Base-by-base conservation (phyloP, 2,888 invertebrate genomes). In the Temnothorax unifasciatus region DNA sequence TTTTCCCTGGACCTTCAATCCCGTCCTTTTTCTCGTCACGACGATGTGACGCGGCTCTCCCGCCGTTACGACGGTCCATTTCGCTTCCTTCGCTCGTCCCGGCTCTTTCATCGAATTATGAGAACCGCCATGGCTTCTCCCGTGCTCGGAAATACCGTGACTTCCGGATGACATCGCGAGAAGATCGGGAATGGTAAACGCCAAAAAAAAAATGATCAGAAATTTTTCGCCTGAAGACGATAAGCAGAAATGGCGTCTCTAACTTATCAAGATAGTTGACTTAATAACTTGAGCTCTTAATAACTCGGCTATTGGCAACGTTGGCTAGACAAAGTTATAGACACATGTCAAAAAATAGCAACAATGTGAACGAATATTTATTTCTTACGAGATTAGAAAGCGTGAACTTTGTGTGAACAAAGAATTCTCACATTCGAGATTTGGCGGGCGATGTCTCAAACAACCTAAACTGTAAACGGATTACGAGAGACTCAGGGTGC, bases 31-130 rank as follows among this genome's bases (percentile, higher is more conserved):
- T 69, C 68, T 69, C 52, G n/a, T 69, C 71, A 81, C 73, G 13
- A 34, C 47, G 38, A 38, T 38, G 59, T 71, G 79, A 81, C 79
- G 59, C 59, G 59, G 21, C 44, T 75, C 29, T 82, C 59, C 54
- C 64, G 29, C 41, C 61, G 50, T 63, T 63, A 63, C 52, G 76
- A 38, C 57, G 61, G 57, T 66, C 57, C 54, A 63, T 84, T 69
- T 76, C 21, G 59, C 59, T 68, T 68, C 68, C 57, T 54, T 38
- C 71, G 25, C 66, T 75, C n/a, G 41, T 68, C 74, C 34, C 69
- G 61, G 38, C 25, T 71, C 75, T 81, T 77, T 77, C 77, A 59
- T 61, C 84, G 81, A 84, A 79, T 86, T 77, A 82, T 50, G 59
- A 63, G 74, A 69, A 83, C 76, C 41, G 64, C 38, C 47, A 59